These are phyloP conservation scores for Neopelma chrysocephalum DNA, from an alignment of 2,797 vertebrate genomes.

Conservation along the genomic window DNA sequence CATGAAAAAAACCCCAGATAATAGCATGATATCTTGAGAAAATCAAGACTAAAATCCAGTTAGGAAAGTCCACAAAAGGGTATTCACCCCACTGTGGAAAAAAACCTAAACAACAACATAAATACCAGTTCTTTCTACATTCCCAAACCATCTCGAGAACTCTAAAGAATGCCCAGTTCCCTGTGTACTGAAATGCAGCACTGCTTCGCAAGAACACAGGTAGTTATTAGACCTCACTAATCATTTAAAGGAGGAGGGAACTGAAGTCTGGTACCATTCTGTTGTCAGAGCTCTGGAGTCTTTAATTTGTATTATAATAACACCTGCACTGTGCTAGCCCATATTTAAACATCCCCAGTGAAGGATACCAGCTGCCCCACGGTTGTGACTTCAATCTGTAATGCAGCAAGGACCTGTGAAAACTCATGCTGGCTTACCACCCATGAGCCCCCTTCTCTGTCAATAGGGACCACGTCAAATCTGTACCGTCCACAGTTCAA, in stretches of 20 bases:
- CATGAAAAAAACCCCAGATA: not conserved
- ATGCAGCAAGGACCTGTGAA: not conserved
- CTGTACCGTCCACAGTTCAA: not conserved
- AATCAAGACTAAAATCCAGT: not conserved
- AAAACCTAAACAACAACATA: not conserved
- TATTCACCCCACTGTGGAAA: not conserved
- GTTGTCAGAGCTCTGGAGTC: not conserved
- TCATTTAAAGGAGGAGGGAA: not conserved
- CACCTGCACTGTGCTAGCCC: not conserved
- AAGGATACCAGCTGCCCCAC: not conserved
- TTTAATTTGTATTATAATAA: slow-evolving; percentile 12
- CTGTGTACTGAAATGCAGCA: not conserved
- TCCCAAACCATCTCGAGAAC: not conserved
- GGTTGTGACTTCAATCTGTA: not conserved
- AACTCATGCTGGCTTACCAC: not conserved
- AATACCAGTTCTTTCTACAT: not conserved
- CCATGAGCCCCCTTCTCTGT: not conserved
- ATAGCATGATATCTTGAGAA: not conserved
- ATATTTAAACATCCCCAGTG: not conserved
- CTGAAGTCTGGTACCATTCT: not conserved
- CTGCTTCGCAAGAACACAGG: not conserved
- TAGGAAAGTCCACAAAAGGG: not conserved
- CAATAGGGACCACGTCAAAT: not conserved
- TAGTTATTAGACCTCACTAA: not conserved
- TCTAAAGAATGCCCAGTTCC: not conserved